phyloP scores from a whole-genome alignment of 2,797 vertebrate genomes.

The Graptemys geographica region DNA sequence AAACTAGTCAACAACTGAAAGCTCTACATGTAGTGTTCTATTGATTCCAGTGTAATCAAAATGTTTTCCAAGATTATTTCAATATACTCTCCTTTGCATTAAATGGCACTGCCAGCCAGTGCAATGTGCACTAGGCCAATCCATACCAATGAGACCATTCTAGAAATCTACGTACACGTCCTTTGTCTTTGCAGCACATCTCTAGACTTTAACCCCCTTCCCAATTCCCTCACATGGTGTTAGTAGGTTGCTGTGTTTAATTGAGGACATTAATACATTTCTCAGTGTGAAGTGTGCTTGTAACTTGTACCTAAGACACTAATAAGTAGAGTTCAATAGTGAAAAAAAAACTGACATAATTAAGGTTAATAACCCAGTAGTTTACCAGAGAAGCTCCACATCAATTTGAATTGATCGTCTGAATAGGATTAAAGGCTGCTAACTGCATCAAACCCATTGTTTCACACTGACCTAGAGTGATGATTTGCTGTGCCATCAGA shows the following conservation, averaged over 20 bases:
- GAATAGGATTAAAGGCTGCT: conserved; percentile 9
- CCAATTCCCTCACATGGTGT: not conserved
- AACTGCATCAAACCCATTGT: conserved; percentile 23
- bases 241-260: conserved; percentile 34
- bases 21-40: not conserved
- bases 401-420: conserved; percentile 48
- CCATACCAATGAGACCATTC: not conserved
- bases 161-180: not conserved
- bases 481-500: not conserved
- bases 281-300: conserved; percentile 14
- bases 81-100: not conserved
- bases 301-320: conserved; percentile 24
- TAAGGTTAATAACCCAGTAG: conserved; percentile 44
- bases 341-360: not conserved
- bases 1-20: not conserved
- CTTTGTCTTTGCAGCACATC: not conserved
- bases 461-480: not conserved
- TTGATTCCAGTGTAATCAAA: not conserved
- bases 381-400: conserved; percentile 31
- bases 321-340: conserved; percentile 29
- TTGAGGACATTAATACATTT: conserved; percentile 38
- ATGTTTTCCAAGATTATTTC: not conserved
- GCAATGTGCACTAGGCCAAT: not conserved
- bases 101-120: not conserved
- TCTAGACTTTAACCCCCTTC: conserved; percentile 30